Evolutionary conservation across 2,888 invertebrate species (phyloP).

Genomic region (Thecophora atra): DNA sequence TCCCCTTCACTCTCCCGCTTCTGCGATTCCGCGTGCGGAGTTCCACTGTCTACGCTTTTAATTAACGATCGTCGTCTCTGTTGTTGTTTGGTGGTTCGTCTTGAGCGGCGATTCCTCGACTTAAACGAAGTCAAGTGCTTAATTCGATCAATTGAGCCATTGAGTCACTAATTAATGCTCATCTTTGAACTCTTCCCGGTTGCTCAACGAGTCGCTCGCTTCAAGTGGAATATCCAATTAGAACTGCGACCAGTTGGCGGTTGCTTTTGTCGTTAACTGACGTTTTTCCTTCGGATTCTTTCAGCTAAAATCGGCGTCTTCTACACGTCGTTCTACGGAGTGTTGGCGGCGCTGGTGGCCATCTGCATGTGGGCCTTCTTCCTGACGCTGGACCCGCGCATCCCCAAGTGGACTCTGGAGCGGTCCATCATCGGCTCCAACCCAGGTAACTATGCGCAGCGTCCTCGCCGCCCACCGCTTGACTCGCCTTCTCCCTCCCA

Average conservation of each 20-base stretch:
- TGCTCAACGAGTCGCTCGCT: too few species aligned
- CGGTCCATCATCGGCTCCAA: slow-evolving; percentile 91
- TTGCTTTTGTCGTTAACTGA: too few species aligned
- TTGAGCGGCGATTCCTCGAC: not conserved
- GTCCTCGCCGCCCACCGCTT: too few species aligned
- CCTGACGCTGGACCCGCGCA: slow-evolving; percentile 86
- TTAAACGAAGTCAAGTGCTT: slow-evolving; percentile 35
- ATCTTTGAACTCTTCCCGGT: slow-evolving; percentile 9
- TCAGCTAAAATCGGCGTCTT: slow-evolving; percentile 94
- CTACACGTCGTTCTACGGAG: slow-evolving; percentile 92
- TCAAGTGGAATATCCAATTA: too few species aligned
- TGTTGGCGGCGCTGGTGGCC: slow-evolving; percentile 90
- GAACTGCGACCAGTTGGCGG: too few species aligned
- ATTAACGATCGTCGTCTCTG: slow-evolving; percentile 14
- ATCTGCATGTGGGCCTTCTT: slow-evolving; percentile 96
- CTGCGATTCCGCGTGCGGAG: not conserved
- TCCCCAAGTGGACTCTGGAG: slow-evolving; percentile 89
- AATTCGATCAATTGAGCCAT: slow-evolving; percentile 32
- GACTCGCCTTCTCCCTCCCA: too few species aligned
- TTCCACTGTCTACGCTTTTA: slow-evolving; percentile 8
- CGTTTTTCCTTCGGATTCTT: slow-evolving; percentile 51
- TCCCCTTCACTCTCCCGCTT: not conserved
- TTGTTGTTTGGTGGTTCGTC: not conserved
- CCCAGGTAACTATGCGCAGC: slow-evolving; percentile 71
- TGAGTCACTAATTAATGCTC: slow-evolving; percentile 31